Base-by-base conservation (phyloP, 2,797 vertebrate species). In the Taeniopygia guttata region DNA sequence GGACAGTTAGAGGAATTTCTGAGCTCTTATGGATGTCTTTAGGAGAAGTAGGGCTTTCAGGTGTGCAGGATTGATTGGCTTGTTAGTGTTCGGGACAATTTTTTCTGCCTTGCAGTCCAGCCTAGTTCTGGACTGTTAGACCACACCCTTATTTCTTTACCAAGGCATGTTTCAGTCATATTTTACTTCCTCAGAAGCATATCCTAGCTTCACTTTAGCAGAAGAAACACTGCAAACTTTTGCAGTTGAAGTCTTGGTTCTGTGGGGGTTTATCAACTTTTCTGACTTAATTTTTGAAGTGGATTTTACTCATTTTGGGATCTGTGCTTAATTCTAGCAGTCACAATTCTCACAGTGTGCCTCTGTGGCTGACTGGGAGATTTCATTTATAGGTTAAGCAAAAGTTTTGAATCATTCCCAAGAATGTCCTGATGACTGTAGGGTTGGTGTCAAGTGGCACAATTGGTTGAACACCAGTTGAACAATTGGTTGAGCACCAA, bases 371-470 rank as follows among this genome's bases (percentile, higher is more conserved):
- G 73, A 40, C 89, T 84, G 42, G 59, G 40, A 64, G 30, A 34
- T 73, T 93, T 84, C 93, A 56, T 95, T 95, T 95, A 58, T 75
- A 96, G 89, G 67, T 58, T 45, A 68, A 80, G 58, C 84, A 81
- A 49, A 93, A 80, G 25, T 94, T 96, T 83, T 92, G 75, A 74
- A 48, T 96, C 20, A 69, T 95, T 74, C 81, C 58, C 51, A 40
- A 52, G 36, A 51, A 64, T 48, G 14, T 78, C 32, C 49, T 9
- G 12, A 52, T 93, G 68, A 83, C 49, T 54, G 26, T 54, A 70
- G 54, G 70, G 59, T 84, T 12, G 8, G 52, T 5, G 5, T 82
- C 42, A 88, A 52, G 81, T 13, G 11, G 48, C 55, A 49, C 40
- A 55, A 46, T 23, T 93, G 45, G 19, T 87, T 67, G 68, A 94